Evolutionary conservation across 2,888 invertebrate genomes (phyloP).

Genomic region (Amphimallon solstitiale): DNA sequence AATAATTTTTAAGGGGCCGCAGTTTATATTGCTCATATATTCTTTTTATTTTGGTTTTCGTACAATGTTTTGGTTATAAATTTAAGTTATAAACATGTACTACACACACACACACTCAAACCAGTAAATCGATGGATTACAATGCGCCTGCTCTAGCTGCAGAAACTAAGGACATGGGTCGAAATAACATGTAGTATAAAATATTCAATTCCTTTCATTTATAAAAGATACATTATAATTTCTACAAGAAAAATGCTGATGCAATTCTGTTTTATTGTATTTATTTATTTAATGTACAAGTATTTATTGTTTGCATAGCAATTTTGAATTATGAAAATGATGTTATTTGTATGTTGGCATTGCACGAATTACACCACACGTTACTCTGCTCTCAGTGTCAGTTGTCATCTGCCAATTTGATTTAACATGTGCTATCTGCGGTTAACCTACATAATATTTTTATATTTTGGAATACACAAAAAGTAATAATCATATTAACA

Average conservation of each 20-base stretch:
- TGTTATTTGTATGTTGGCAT: constrained; percentile 4
- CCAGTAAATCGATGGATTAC: constrained; percentile 48
- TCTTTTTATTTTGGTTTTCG: neutral
- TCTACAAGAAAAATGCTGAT: too few relatives aligned
- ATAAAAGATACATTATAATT: too few relatives aligned
- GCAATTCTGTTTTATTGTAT: too few relatives aligned
- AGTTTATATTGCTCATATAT: constrained; percentile 2
- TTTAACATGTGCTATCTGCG: constrained; percentile 11
- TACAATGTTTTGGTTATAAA: constrained; percentile 42
- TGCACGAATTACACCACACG: neutral
- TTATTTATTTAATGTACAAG: too few relatives aligned
- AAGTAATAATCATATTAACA: neutral
- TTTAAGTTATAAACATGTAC: constrained; percentile 41
- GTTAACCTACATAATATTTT: constrained; percentile 1
- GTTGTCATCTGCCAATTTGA: constrained; percentile 1
- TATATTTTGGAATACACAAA: neutral
- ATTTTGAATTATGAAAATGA: neutral
- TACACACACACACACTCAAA: constrained; percentile 42
- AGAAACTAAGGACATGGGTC: neutral
- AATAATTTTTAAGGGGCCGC: too few relatives aligned
- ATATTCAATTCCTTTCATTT: neutral
- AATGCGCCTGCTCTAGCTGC: constrained; percentile 47
- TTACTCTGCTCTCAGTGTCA: too few relatives aligned
- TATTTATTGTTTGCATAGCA: neutral
- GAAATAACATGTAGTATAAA: constrained; percentile 2